A percentile compares a stretch with the other conserved stretches of the same genome.
Conservation (phyloP, 2,888 invertebrate species). For the Busseola fusca region DNA sequence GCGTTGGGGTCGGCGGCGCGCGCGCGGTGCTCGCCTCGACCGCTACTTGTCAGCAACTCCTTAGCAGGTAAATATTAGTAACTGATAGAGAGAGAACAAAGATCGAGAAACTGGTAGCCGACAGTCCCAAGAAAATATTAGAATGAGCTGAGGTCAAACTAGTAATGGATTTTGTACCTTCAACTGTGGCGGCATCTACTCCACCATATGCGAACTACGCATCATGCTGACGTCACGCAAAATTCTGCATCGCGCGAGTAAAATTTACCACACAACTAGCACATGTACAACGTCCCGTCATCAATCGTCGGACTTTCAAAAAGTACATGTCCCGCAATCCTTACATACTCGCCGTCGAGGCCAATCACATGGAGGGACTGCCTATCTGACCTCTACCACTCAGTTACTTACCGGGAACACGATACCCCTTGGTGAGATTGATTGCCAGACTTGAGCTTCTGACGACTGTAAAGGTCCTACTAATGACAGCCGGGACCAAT, state of each 20-base stretch:
- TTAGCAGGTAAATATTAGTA: slow-evolving; percentile 90
- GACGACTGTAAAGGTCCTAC: background rate
- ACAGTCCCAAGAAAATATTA: background rate
- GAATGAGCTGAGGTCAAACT: background rate
- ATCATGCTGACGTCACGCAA: too few relatives aligned
- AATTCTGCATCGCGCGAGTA: too few relatives aligned
- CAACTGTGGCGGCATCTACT: too few relatives aligned
- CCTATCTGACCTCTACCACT: too few relatives aligned
- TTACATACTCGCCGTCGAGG: too few relatives aligned
- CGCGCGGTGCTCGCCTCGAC: slow-evolving; percentile 90
- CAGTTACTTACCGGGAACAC: too few relatives aligned
- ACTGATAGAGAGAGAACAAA: background rate
- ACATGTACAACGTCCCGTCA: too few relatives aligned
- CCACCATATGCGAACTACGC: too few relatives aligned
- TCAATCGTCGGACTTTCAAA: too few relatives aligned
- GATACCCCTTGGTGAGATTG: background rate
- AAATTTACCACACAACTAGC: too few relatives aligned
- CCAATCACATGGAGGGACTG: too few relatives aligned
- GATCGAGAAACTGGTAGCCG: background rate
- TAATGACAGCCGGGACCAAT: background rate
- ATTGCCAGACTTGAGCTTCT: background rate
- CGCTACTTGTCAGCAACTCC: slow-evolving; percentile 92
- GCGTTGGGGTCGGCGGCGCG: slow-evolving; percentile 94
- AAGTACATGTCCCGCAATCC: too few relatives aligned
- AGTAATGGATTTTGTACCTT: background rate